Conservation (phyloP, 2,888 invertebrate species). For the Octonoba sinensis region DNA sequence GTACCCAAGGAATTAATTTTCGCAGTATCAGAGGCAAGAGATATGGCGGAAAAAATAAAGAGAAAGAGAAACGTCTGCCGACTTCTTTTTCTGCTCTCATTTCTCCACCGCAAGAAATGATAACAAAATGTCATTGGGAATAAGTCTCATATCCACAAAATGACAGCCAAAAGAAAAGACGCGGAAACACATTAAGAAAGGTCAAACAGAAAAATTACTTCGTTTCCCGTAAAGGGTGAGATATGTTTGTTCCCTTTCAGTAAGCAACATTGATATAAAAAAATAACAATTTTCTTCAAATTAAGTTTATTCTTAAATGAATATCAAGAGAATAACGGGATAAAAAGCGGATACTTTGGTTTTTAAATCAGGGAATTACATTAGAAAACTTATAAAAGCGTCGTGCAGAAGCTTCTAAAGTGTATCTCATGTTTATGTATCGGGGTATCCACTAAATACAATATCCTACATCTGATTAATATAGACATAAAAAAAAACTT, state of each 20-base stretch:
- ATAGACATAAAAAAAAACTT: no score
- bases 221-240: constrained; percentile 22
- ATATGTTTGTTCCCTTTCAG: neutral
- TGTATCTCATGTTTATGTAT: no score
- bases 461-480: no score
- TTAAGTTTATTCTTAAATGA: no score
- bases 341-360: no score
- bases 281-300: neutral
- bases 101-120: constrained; percentile 45
- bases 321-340: no score
- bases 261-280: neutral
- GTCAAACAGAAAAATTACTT: constrained; percentile 31
- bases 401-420: no score
- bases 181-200: constrained; percentile 42
- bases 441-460: no score
- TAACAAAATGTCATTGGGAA: constrained; percentile 53
- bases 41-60: constrained; percentile 5
- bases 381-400: no score
- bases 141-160: constrained; percentile 37
- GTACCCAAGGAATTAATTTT: constrained; percentile 56
- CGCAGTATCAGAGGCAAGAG: constrained; percentile 32
- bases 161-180: constrained; percentile 43
- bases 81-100: constrained; percentile 17
- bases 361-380: no score
- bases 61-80: neutral